Percentiles rank a stretch among this genome's conserved stretches.
Evolutionary conservation across 2,113 vertebrate species (phyloP).

Genomic region (Sciurus niger): DNA sequence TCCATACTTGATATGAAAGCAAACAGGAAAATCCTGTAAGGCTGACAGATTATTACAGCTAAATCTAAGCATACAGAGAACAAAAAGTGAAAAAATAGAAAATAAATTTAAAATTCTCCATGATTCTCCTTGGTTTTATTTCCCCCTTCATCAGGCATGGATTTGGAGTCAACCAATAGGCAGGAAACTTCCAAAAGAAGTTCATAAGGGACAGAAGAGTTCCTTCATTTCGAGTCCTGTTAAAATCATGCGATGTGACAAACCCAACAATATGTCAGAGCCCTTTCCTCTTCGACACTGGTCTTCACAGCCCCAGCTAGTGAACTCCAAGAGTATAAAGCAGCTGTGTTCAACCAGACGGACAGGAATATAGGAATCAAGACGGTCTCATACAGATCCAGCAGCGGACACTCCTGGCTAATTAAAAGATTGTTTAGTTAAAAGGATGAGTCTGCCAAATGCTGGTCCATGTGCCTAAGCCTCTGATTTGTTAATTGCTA

Average conservation of each 20-base stretch:
- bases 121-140: slow-evolving; percentile 4
- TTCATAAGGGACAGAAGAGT: background rate
- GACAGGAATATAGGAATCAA: background rate
- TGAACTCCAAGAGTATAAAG: background rate
- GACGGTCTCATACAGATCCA: background rate
- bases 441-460: background rate
- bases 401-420: background rate
- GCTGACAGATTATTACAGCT: slow-evolving; percentile 54
- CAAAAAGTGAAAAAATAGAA: slow-evolving; percentile 32
- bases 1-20: slow-evolving; percentile 70
- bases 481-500: slow-evolving; percentile 41
- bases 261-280: background rate
- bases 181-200: background rate
- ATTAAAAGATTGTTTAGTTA: slow-evolving; percentile 10
- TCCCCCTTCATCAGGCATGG: background rate
- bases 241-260: background rate
- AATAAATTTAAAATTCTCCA: slow-evolving; percentile 59
- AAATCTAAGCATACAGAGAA: slow-evolving; percentile 56
- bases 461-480: background rate
- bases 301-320: background rate
- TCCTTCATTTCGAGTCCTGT: background rate
- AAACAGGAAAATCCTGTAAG: slow-evolving; percentile 62
- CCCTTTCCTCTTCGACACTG: background rate
- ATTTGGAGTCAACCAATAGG: background rate
- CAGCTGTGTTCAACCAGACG: background rate